These are phyloP conservation scores for Petaurus breviceps DNA, from an alignment of 2,113 vertebrate species.

Conservation along the genomic window DNA sequence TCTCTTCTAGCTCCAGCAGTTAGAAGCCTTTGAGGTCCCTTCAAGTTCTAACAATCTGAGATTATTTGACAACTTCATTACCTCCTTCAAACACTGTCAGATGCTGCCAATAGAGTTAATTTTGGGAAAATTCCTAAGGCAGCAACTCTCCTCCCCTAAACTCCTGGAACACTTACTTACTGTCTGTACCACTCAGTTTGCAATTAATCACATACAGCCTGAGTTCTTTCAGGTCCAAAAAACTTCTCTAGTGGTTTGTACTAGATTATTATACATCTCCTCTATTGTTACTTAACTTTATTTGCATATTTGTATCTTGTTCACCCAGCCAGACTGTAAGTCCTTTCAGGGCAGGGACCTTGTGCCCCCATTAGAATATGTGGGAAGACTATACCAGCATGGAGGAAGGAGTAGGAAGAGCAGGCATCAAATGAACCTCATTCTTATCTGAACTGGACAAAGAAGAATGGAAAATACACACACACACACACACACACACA, in stretches of 20 bases:
- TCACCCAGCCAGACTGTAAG: neutral
- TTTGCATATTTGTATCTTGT: neutral
- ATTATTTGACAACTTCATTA: neutral
- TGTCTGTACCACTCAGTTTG: neutral
- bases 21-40: neutral
- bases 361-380: neutral
- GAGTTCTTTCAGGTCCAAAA: neutral
- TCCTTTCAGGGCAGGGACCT: neutral
- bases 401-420: neutral
- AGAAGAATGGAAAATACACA: neutral
- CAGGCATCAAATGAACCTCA: neutral
- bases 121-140: neutral
- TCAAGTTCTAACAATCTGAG: neutral
- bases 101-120: neutral
- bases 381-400: neutral
- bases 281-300: neutral
- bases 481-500: neutral
- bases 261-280: neutral
- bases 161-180: neutral
- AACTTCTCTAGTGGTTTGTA: neutral
- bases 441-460: neutral
- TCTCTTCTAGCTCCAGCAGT: neutral
- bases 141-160: neutral
- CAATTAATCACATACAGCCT: neutral
- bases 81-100: neutral